Conservation (phyloP, 2,888 invertebrate genomes). For the Tanypteryx hageni region DNA sequence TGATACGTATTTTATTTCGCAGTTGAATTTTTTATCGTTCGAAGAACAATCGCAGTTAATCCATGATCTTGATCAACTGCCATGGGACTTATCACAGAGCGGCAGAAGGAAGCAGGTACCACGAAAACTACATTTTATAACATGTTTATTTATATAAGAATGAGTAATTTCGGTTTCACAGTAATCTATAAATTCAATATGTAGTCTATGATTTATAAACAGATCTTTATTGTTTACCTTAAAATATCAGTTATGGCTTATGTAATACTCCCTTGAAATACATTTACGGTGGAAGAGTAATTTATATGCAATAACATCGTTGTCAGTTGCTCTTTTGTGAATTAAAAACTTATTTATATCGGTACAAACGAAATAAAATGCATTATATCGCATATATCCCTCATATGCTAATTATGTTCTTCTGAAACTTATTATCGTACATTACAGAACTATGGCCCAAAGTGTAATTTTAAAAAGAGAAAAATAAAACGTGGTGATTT, state of each 20-base stretch:
- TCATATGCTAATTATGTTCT: conserved; percentile 30
- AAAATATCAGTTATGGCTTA: no score
- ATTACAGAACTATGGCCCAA: conserved; percentile 94
- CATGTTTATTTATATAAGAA: no score
- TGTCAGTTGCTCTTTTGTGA: conserved; percentile 5
- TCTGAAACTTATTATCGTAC: conserved; percentile 68
- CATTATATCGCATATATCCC: background rate
- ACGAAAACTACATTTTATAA: conserved; percentile 35
- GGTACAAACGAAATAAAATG: background rate
- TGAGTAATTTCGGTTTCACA: no score
- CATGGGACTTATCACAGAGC: conserved; percentile 96
- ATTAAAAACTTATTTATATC: background rate
- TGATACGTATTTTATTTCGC: conserved; percentile 71
- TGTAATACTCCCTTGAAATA: no score
- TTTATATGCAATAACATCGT: no score
- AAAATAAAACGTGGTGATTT: conserved; percentile 89
- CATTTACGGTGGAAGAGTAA: no score
- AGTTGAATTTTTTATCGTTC: conserved; percentile 84
- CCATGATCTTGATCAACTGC: conserved; percentile 84
- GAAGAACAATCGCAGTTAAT: conserved; percentile 84
- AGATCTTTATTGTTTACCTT: no score
- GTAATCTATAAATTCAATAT: no score
- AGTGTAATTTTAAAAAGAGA: conserved; percentile 97
- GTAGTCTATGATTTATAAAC: no score
- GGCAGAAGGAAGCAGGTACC: conserved; percentile 92